A percentile compares a stretch with the other conserved stretches of the same genome.
Conservation (phyloP, 2,797 vertebrate genomes). For the Sebastes glaucus region DNA sequence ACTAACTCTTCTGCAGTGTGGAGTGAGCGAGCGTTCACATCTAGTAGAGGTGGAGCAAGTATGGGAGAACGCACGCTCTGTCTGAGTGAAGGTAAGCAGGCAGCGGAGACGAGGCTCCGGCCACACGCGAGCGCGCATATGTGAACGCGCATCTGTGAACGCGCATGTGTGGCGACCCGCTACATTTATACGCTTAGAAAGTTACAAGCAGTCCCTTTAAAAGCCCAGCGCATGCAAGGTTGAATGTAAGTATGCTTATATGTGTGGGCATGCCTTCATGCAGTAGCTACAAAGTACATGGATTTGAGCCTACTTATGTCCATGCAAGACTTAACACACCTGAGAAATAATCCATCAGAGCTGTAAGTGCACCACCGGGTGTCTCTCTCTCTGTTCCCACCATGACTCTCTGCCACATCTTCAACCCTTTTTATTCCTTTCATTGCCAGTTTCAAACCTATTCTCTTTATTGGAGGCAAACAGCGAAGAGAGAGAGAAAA, state of each 20-base stretch:
- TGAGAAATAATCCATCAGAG: conserved; percentile 10
- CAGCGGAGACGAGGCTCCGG: no score
- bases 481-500: conserved; percentile 21
- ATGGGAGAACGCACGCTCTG: no score
- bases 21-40: no score
- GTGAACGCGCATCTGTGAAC: no score
- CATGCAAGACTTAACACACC: neutral
- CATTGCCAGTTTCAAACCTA: conserved; percentile 34
- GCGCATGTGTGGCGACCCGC: no score
- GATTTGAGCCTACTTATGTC: neutral
- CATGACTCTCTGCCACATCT: neutral
- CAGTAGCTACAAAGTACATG: neutral
- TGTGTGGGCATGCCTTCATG: neutral
- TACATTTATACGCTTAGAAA: no score
- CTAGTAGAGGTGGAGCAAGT: no score
- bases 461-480: conserved; percentile 49
- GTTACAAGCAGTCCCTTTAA: no score
- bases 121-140: no score
- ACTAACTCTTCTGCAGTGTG: no score
- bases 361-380: neutral
- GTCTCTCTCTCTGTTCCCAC: conserved; percentile 12
- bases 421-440: conserved; percentile 15
- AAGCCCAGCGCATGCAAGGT: neutral
- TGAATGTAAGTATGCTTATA: no score
- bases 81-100: no score